Base-by-base conservation (phyloP, 2,113 vertebrate genomes). In the Grallaria varia region DNA sequence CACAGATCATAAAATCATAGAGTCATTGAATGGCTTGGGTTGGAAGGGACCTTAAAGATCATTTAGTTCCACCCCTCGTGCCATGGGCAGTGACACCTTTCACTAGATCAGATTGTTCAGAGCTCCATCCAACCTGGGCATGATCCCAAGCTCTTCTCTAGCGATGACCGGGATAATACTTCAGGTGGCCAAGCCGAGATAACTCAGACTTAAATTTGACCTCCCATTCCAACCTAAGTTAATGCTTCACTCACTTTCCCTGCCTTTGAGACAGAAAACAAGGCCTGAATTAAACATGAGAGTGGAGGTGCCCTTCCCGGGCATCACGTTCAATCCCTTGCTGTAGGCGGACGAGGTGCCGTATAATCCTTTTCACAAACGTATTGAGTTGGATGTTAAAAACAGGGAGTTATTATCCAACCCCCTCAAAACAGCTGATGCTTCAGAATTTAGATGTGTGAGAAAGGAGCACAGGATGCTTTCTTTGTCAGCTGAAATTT, bases 391-490 rank as follows among this genome's bases (percentile, higher is more conserved):
- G 76, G 83, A 72, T 78, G 91, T 93, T 92, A 81, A 84, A 92
- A 95, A 52, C 86, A 92, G 63, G 73, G 76, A 90, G 68, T 81
- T 95, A 90, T 86, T 92, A 93, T 90, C 84, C 86, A 60, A 84
- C 84, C 86, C 76, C 64, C 68, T 39, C 52, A 45, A 93, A 94
- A 93, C n/a, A 93, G 87, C 87, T 79, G 87, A 93, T 91, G 91
- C 50, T 77, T 95, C 78, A 76, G 67, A 94, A 95, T 93, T 90
- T 85, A 93, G 87, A 82, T 89, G 50, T 84, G 67, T 10, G 21
- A 91, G 68, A 90, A 91, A 87, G 53, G 35, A 94, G 67, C 14
- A 62, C 45, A 45, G 73, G 87, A 75, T 33, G 27, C 9, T 55
- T 91, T 87, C 52, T 80, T 90, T 75, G 53, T 92, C 59, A 58